Evolutionary conservation across 2,888 invertebrate genomes (phyloP), one percentile per base, ranked within the genome.

Genomic region (Himalopsyche kuldschensis): DNA sequence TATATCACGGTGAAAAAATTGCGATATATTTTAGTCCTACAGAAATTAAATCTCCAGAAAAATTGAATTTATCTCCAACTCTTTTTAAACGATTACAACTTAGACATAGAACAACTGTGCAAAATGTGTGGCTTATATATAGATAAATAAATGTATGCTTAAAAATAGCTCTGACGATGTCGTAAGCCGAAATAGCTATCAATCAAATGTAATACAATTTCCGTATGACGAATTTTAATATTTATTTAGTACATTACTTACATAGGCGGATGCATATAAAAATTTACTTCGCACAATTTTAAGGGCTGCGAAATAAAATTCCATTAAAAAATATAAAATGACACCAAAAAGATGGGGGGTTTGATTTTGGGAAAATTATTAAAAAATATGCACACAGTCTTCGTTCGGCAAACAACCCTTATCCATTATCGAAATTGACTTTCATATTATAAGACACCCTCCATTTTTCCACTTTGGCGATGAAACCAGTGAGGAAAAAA

Each of bases 391-490:
- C 76, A 30, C 80, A 41, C 63, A 55, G 75, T 76, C 75, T 84
- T 82, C 79, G 78, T 84, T 80, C 17, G 48, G 81, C 77, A 85
- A 85, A 85, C 85, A 85, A 80, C 85, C 84, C 85, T 83, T 85
- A 83, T 85, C 85, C 85, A 85, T 85, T 85, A 85, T 83, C 82
- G 82, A 78, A 84, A 85, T 85, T 85, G 85, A 79, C 84, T 85
- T 83, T 81, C 46, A 32, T 80, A 78, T 75, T 77, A 84, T 41
- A 46, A 30, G 15, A 77, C 80, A 82, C 82, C 82, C 80, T 77
- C 81, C 35, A n/a, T 32, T 76, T 41, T 35, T 76, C 17, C 32
- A 20, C 41, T 69, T 30, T 4, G 30, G 76, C 76, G 24, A 76
- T 31, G 27, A 32, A 69, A 69, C 69, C 69, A 27, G 30, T 27